Base-by-base conservation (phyloP, 2,888 invertebrate genomes). In the Petrophora chlorosata region DNA sequence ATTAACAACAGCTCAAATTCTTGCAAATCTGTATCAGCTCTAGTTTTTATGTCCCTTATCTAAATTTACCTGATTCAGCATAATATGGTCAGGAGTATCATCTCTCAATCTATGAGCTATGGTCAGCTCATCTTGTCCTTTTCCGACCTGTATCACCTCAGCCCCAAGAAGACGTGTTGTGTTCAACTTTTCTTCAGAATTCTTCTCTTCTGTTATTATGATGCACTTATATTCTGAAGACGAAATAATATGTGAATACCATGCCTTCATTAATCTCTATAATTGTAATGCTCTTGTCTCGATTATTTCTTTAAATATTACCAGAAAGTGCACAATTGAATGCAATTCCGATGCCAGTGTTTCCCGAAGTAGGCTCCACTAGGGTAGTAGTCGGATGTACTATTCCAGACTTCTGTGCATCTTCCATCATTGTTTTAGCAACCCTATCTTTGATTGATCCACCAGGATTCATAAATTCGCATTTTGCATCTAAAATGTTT, bases 141-240 rank as follows among this genome's bases (percentile, higher is more conserved):
- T 30, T 22, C 40, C 53, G 8, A 57, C 46, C 44, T 98, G 92
- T 8, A 98, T 93, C 53, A 99, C 97, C 84, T 97, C 94, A 2
- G 98, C 97, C 1, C 99, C 98, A 3, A 99, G 91, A 0, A 96
- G 94, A 60, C 92, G 91, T 62, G 99, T 82, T 0, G 96, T 94
- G 65, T 94, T 94, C 7, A 97, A 96, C 88, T 99, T 99, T 80
- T 99, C 98, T 69, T 95, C 94, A 4, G 98, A 98, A 97, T 99
- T 99, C 88, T 98, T 99, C 75, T 97, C 96, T 0, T 98, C 98
- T 95, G 99, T 97, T 0, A 98, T 97, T 65, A 99, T 97, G 23
- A 98, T 93, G 80, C 98, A 98, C 52, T 94, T 93, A 82, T 98
- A 98, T 2, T 97, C 91, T 81, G 72, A 70, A 58, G 47, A 25